A percentile compares a stretch with the other conserved stretches of the same genome.
phyloP scores from a whole-genome alignment of 2,113 vertebrate species.

The Psilopogon haemacephalus region DNA sequence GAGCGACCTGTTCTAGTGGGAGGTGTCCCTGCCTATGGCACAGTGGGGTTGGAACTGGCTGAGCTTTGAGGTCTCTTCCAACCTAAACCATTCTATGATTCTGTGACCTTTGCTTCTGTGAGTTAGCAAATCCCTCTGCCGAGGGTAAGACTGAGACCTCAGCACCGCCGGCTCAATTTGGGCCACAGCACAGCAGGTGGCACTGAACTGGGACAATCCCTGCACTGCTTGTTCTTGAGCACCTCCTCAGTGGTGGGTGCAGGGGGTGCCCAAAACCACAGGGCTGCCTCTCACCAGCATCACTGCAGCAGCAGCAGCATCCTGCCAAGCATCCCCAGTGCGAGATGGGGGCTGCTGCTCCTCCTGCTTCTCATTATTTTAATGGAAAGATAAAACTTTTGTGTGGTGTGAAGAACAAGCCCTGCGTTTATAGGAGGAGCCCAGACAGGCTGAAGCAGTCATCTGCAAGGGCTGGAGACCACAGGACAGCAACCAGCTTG shows the following conservation, averaged over 20 bases:
- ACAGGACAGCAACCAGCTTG: not conserved
- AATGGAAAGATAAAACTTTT: not conserved
- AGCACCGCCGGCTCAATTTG: not conserved
- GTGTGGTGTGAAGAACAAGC: not conserved
- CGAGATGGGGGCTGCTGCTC: rapidly evolving
- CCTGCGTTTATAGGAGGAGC: not conserved
- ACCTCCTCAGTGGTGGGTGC: not conserved
- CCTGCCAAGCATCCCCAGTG: not conserved
- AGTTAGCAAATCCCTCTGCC: not conserved
- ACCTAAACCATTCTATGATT: too few relatives aligned
- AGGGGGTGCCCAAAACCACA: not conserved
- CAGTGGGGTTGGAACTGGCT: too few relatives aligned
- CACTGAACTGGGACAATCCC: not conserved
- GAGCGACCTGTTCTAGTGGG: too few relatives aligned
- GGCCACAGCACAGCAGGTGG: rapidly evolving
- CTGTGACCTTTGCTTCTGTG: not conserved
- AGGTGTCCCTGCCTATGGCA: too few relatives aligned
- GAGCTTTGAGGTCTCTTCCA: too few relatives aligned
- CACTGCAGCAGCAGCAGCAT: not conserved
- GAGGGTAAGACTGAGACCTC: not conserved
- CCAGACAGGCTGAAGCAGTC: not conserved
- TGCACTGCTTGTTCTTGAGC: not conserved
- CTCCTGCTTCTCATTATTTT: not conserved
- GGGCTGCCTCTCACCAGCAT: not conserved
- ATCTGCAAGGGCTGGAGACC: not conserved